Base-by-base conservation (phyloP, 2,888 invertebrate genomes). In the Allolobophora icterica region DNA sequence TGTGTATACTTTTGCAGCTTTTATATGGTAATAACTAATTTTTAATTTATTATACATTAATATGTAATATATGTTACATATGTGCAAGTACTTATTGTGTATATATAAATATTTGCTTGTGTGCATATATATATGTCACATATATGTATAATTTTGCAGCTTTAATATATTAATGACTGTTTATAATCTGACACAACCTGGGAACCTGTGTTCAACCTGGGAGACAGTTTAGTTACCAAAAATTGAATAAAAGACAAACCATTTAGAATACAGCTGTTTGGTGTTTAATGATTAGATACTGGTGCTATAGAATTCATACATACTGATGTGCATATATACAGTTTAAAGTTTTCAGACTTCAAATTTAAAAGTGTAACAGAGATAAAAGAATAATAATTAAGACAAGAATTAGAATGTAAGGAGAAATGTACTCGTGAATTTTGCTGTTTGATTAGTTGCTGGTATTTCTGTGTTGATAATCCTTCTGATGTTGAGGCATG, bases 301-400 rank as follows among this genome's bases (percentile, higher is more conserved):
- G 71, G 71, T 71, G 71, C 71, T 71, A 71, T 71, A n/a, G 71
- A 71, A 3, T 1, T 71, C 30, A 71, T n/a, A 71, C n/a, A n/a
- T n/a, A 71, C 71, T 30, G 30, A 71, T 71, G 13, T n/a, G 30
- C n/a, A n/a, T 71, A 45, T 45, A n/a, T n/a, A n/a, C 0, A 71
- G 71, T 30, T 71, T 71, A 11, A 13, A n/a, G n/a, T 21, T 71
- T 71, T 30, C 4, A 30, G 11, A 58, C 30, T n/a, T 71, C 30
- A n/a, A 5, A n/a, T 71, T 71, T 30, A 71, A 30, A 71, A n/a
- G 71, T 71, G 71, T 52, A 52, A 52, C 17, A 4, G n/a, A 5
- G n/a, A 71, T 52, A 52, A n/a, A 71, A n/a, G 71, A n/a, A 71
- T 71, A n/a, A 71, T 71, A 71, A 71, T n/a, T 71, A 71, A n/a